These are phyloP conservation scores for Acrocephalus arundinaceus DNA, from an alignment of 2,113 vertebrate genomes.

Conservation along the genomic window DNA sequence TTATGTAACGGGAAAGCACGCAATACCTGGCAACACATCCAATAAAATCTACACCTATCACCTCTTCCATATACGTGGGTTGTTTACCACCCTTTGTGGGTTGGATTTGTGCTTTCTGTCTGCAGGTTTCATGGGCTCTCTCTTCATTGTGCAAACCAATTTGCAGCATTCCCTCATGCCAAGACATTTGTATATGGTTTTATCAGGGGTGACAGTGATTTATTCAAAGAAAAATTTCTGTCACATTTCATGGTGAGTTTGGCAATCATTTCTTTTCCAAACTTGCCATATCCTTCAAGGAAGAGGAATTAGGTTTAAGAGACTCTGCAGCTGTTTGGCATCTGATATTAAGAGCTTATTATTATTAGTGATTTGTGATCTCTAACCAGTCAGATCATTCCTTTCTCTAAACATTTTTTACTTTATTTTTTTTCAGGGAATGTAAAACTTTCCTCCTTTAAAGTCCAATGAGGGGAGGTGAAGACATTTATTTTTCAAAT, in stretches of 20 bases:
- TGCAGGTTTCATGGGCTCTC: background rate
- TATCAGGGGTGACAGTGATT: conserved; percentile 29
- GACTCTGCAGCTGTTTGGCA: conserved; percentile 68
- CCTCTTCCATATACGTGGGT: background rate
- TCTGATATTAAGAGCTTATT: conserved; percentile 50
- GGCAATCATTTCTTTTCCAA: conserved; percentile 25
- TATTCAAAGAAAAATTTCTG: conserved; percentile 39
- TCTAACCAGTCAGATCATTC: conserved; percentile 38
- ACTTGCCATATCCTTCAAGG: conserved; percentile 21
- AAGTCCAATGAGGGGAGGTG: conserved; percentile 27
- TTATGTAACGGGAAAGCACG: background rate
- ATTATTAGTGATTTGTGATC: conserved; percentile 58
- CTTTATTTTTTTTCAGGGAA: conserved; percentile 39
- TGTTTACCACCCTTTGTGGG: background rate
- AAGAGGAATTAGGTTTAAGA: conserved; percentile 51
- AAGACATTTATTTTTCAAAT: conserved; percentile 59
- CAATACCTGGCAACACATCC: background rate
- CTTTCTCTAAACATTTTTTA: conserved; percentile 55
- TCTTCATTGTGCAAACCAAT: background rate
- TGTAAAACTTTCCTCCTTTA: conserved; percentile 56
- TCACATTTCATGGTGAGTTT: conserved; percentile 22
- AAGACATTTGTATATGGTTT: background rate
- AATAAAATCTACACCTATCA: background rate
- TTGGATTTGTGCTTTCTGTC: background rate
- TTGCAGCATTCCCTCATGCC: background rate